Evolutionary conservation across 2,797 vertebrate species (phyloP).

Genomic region (Alcedo quadribrachys): DNA sequence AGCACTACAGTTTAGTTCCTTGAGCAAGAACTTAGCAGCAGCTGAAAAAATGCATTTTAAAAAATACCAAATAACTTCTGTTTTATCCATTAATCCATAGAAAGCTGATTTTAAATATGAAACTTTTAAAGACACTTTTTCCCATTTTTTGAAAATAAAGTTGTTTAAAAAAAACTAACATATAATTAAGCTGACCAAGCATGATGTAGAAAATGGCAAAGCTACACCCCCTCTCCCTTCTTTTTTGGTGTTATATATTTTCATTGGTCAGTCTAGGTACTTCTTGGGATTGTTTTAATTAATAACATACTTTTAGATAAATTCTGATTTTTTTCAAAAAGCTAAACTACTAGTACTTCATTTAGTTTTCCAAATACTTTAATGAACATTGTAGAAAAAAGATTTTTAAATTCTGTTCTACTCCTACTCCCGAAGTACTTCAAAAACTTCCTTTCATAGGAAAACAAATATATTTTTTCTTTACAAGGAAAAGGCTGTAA

Average conservation of each 20-base stretch:
- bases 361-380: neutral
- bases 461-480: neutral
- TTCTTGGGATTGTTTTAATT: neutral
- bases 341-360: neutral
- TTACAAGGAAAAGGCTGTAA: neutral
- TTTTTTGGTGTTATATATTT: neutral
- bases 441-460: neutral
- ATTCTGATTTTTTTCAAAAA: neutral
- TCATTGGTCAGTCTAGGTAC: neutral
- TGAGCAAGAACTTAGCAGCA: accelerated
- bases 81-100: neutral
- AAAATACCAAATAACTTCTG: neutral
- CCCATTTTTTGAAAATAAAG: neutral
- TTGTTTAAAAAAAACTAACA: neutral
- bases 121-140: neutral
- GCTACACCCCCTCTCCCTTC: neutral
- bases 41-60: neutral
- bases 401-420: neutral
- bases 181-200: neutral
- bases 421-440: neutral
- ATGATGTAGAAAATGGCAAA: neutral
- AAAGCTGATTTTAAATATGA: neutral
- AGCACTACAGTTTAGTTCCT: neutral
- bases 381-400: neutral
- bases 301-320: neutral